Evolutionary conservation across 2,888 invertebrate genomes (phyloP).

Genomic region (Tolmerus cingulatus): DNA sequence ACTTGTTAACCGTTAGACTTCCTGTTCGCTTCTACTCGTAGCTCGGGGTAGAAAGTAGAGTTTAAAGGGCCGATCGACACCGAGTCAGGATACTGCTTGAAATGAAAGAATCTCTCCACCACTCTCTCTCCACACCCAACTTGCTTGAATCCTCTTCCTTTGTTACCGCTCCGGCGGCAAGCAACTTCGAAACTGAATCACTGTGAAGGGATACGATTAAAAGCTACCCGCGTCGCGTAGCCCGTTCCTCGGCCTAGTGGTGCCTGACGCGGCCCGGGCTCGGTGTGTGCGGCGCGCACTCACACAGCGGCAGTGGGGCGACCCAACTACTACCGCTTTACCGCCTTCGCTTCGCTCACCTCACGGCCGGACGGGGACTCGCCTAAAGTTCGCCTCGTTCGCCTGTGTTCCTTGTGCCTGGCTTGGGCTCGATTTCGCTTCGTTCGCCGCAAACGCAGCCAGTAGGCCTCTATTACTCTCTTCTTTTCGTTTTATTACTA

Average conservation of each 20-base stretch:
- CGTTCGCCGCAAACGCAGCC: not conserved
- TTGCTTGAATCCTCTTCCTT: slow-evolving; percentile 26
- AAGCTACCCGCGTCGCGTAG: slow-evolving; percentile 21
- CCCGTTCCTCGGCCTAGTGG: slow-evolving; percentile 22
- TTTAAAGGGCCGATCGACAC: not conserved
- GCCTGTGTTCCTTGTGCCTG: slow-evolving; percentile 9
- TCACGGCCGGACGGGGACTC: slow-evolving; percentile 9
- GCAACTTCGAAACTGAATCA: slow-evolving; percentile 34
- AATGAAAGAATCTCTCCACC: not conserved
- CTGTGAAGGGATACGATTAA: slow-evolving; percentile 41
- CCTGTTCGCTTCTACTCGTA: not conserved
- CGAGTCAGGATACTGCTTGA: not conserved
- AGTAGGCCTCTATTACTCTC: too few species aligned
- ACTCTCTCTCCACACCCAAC: slow-evolving; percentile 5
- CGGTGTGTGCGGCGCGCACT: not conserved
- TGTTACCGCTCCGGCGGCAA: slow-evolving; percentile 44
- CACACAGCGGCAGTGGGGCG: not conserved
- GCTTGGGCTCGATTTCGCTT: not conserved
- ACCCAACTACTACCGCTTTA: not conserved
- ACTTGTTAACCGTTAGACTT: slow-evolving; percentile 33
- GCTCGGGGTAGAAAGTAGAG: not conserved
- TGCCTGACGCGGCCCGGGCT: slow-evolving; percentile 22
- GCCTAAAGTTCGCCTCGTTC: not conserved
- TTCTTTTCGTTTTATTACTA: too few species aligned
- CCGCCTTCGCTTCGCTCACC: slow-evolving; percentile 14